Evolutionary conservation across 2,113 vertebrate genomes (phyloP).

Genomic region (Peromyscus maniculatus): DNA sequence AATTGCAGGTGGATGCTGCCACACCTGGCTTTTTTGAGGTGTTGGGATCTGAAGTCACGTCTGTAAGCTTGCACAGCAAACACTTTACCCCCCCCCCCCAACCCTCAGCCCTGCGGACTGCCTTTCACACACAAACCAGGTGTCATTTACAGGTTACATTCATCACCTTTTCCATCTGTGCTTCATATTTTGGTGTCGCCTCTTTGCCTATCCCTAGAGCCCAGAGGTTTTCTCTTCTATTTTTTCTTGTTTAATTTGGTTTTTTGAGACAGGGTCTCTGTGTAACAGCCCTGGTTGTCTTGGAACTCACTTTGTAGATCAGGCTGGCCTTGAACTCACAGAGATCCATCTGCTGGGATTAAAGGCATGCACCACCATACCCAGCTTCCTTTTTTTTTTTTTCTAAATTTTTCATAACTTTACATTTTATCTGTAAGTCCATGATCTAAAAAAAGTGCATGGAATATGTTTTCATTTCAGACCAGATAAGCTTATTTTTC

Average conservation of each 20-base stretch:
- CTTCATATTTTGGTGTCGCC: background rate
- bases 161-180: background rate
- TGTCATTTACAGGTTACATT: background rate
- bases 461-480: constrained; percentile 8
- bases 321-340: too few relatives aligned
- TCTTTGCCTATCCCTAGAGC: background rate
- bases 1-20: background rate
- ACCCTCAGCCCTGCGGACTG: background rate
- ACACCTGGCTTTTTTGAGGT: background rate
- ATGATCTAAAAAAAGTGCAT: background rate
- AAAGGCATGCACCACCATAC: too few relatives aligned
- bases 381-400: background rate
- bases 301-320: too few relatives aligned
- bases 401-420: constrained; percentile 15
- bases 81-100: background rate
- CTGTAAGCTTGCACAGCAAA: background rate
- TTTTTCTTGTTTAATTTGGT: background rate
- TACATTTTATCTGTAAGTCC: background rate
- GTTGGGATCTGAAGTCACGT: background rate
- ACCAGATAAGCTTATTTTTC: background rate
- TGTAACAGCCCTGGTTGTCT: too few relatives aligned
- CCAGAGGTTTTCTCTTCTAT: constrained; percentile 11
- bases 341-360: too few relatives aligned
- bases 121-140: background rate
- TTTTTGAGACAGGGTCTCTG: too few relatives aligned